Evolutionary conservation across 53 echinoderm and acorn worm genomes (phyloP).

Genomic region (Actinopyga echinites): DNA sequence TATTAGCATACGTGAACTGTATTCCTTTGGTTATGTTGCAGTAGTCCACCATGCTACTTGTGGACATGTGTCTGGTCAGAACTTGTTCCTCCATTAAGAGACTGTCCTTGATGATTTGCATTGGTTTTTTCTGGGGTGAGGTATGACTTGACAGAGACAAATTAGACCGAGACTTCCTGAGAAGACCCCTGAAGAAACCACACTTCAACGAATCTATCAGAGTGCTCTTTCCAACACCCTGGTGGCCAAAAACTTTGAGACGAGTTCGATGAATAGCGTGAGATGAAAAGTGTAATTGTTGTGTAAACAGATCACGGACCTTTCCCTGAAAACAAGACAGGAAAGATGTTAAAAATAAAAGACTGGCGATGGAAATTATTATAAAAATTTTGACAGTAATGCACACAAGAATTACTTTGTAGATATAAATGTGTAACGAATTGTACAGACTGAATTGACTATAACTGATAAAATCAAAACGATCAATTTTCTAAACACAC

Average conservation of each 20-base stretch:
- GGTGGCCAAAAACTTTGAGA: conserved; percentile 87
- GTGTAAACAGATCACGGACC: conserved; percentile 83
- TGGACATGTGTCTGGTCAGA: conserved; percentile 53
- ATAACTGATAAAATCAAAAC: too few relatives aligned
- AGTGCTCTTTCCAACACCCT: conserved; percentile 90
- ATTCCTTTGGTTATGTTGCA: conserved; percentile 81
- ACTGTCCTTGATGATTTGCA: conserved; percentile 50
- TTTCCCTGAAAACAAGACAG: conserved; percentile 60
- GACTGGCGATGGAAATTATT: too few relatives aligned
- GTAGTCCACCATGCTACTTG: conserved; percentile 67
- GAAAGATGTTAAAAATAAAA: too few relatives aligned
- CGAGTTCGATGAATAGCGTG: conserved; percentile 74
- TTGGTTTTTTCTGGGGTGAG: conserved; percentile 36
- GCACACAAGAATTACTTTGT: too few relatives aligned
- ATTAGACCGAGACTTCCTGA: conserved; percentile 89
- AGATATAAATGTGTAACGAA: too few relatives aligned
- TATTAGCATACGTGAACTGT: conserved; percentile 65
- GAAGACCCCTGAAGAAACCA: conserved; percentile 90
- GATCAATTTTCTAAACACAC: too few relatives aligned
- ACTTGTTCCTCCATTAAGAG: conserved; percentile 61
- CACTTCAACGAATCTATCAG: conserved; percentile 95
- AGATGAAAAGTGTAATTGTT: conserved; percentile 75
- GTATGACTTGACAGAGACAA: conserved; percentile 69
- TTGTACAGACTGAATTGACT: too few relatives aligned
- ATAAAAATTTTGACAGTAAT: too few relatives aligned